Evolutionary conservation across 2,888 invertebrate species (phyloP).

Genomic region (Melangyna quadrimaculata): DNA sequence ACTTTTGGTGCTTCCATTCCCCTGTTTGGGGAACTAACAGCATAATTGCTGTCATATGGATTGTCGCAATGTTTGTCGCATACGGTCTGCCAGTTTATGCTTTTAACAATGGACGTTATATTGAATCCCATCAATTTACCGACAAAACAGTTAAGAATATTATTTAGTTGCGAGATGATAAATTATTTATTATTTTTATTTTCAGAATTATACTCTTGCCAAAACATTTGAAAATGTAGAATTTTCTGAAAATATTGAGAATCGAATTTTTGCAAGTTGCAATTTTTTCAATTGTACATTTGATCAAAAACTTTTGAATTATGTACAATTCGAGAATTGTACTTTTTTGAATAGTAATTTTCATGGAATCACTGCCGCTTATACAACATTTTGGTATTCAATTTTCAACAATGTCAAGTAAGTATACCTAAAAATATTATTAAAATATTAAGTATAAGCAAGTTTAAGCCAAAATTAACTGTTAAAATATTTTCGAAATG

Average conservation of each 20-base stretch:
- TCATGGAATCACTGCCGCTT: slow-evolving; percentile 87
- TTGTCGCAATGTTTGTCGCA: slow-evolving; percentile 83
- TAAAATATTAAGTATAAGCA: too few species aligned
- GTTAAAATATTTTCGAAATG: too few species aligned
- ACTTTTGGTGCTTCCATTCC: slow-evolving; percentile 85
- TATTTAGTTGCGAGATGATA: neutral
- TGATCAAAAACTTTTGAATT: slow-evolving; percentile 86
- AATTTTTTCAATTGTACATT: slow-evolving; percentile 86
- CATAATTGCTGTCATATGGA: slow-evolving; percentile 84
- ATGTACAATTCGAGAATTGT: slow-evolving; percentile 87
- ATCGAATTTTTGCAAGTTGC: slow-evolving; percentile 84
- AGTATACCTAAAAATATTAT: slow-evolving; percentile 69
- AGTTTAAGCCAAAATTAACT: too few species aligned
- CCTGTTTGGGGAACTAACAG: slow-evolving; percentile 85
- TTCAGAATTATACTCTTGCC: slow-evolving; percentile 80
- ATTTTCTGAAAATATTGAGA: slow-evolving; percentile 86
- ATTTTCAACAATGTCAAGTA: slow-evolving; percentile 85
- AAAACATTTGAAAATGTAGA: slow-evolving; percentile 79
- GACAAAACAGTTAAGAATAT: neutral
- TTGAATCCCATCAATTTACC: slow-evolving; percentile 74
- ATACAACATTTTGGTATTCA: slow-evolving; percentile 85
- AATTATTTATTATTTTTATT: slow-evolving; percentile 57
- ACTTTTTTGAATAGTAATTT: slow-evolving; percentile 87
- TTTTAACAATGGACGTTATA: slow-evolving; percentile 82
- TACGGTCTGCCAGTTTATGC: slow-evolving; percentile 82